These are phyloP conservation scores for Diaphora mendica DNA, from an alignment of 2,888 invertebrate species.

Conservation along the genomic window DNA sequence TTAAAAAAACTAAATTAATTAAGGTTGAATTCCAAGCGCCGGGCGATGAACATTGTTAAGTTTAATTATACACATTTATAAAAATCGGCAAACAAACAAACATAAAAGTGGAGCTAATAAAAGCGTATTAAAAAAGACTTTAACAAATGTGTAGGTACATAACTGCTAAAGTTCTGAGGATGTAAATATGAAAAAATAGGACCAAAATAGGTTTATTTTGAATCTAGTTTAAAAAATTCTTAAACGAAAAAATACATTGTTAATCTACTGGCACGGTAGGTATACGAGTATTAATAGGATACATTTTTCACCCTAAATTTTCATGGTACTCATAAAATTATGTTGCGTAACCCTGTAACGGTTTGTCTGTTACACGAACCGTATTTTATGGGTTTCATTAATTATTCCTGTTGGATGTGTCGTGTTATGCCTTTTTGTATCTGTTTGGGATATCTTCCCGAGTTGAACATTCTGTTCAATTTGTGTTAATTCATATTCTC, in stretches of 20 bases:
- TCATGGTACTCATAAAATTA: neutral
- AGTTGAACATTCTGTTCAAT: neutral
- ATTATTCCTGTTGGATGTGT: neutral
- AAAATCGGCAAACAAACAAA: too few relatives aligned
- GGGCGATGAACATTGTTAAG: too few relatives aligned
- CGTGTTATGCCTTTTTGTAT: constrained; percentile 1
- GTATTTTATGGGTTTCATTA: constrained; percentile 3
- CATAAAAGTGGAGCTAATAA: too few relatives aligned
- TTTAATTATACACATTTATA: too few relatives aligned
- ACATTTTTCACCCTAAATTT: neutral
- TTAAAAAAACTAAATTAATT: too few relatives aligned
- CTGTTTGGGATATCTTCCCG: neutral
- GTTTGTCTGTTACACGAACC: neutral
- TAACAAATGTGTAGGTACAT: too few relatives aligned
- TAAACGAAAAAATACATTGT: neutral
- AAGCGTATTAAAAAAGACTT: neutral
- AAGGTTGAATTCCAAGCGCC: too few relatives aligned
- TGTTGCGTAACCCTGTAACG: neutral
- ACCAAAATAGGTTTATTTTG: neutral
- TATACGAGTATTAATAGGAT: neutral
- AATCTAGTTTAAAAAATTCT: neutral
- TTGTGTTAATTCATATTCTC: neutral
- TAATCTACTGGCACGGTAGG: neutral
- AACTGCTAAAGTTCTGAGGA: neutral
- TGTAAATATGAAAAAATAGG: neutral